phyloP scores from a whole-genome alignment of 1,140 invertebrate species.

The Heliconius melpomene region DNA sequence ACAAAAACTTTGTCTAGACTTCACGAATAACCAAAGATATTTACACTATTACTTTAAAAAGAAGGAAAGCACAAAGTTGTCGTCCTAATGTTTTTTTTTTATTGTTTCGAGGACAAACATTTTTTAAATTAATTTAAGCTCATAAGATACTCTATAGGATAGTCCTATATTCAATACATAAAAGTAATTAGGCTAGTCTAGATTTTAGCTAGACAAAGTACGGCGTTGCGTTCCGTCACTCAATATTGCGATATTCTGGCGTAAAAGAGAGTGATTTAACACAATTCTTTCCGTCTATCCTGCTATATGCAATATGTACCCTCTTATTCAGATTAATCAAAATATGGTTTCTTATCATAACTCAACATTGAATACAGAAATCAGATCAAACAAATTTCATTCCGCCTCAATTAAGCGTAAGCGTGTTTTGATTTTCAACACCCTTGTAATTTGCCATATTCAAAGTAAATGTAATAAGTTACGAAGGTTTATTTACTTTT shows the following conservation, averaged over 20 bases:
- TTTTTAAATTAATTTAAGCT: too few species aligned
- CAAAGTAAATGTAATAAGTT: constrained; percentile 13
- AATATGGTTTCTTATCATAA: constrained; percentile 31
- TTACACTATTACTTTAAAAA: too few species aligned
- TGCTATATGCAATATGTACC: not conserved
- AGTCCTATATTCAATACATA: too few species aligned
- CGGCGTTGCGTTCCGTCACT: not conserved
- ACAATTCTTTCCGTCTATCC: too few species aligned
- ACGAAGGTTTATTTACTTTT: constrained; percentile 1
- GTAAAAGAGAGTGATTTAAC: too few species aligned
- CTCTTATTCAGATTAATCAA: constrained; percentile 13
- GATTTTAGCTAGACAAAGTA: not conserved
- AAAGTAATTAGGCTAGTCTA: not conserved
- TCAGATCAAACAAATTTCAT: constrained; percentile 36
- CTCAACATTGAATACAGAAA: constrained; percentile 40
- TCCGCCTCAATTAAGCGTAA: constrained; percentile 38
- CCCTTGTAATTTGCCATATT: constrained; percentile 27
- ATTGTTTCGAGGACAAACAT: too few species aligned
- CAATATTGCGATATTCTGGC: not conserved
- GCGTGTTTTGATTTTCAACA: constrained; percentile 37
- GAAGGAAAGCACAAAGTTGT: too few species aligned
- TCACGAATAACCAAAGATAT: too few species aligned
- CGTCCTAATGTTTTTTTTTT: too few species aligned
- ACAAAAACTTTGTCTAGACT: too few species aligned
- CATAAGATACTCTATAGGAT: too few species aligned